Conservation (phyloP, 2,113 vertebrate species). For the Cinclus mexicanus region DNA sequence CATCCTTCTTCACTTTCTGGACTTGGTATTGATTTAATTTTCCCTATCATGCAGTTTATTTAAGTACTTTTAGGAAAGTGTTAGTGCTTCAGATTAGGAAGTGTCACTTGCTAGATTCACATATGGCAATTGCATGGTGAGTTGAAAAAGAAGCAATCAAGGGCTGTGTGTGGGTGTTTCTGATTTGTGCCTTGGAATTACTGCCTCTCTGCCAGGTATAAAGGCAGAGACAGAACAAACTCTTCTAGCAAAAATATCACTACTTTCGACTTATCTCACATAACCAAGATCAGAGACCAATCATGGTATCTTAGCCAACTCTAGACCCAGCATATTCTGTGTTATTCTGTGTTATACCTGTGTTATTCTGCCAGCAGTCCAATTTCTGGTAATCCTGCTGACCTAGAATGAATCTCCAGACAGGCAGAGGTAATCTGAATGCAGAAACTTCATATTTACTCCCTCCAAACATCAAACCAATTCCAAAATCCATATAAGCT, state of each 20-base stretch:
- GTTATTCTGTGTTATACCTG: background rate
- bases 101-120: conserved; percentile 40
- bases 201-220: conserved; percentile 43
- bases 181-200: conserved; percentile 40
- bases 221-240: conserved; percentile 44
- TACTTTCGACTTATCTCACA: background rate
- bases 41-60: background rate
- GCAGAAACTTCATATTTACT: background rate
- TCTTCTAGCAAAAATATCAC: conserved; percentile 12
- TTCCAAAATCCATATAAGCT: background rate
- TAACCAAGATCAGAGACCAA: background rate
- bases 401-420: background rate
- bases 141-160: conserved; percentile 44
- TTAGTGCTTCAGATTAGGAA: conserved; percentile 21
- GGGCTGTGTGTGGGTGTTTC: background rate
- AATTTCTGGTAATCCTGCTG: background rate
- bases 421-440: background rate
- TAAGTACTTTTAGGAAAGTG: conserved; percentile 20
- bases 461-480: background rate
- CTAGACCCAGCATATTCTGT: background rate
- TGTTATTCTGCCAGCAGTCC: background rate
- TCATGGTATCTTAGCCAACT: background rate
- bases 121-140: conserved; percentile 50
- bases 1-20: background rate
- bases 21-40: background rate